Conservation (phyloP, 1,140 invertebrate genomes). For the Hyles euphorbiae region DNA sequence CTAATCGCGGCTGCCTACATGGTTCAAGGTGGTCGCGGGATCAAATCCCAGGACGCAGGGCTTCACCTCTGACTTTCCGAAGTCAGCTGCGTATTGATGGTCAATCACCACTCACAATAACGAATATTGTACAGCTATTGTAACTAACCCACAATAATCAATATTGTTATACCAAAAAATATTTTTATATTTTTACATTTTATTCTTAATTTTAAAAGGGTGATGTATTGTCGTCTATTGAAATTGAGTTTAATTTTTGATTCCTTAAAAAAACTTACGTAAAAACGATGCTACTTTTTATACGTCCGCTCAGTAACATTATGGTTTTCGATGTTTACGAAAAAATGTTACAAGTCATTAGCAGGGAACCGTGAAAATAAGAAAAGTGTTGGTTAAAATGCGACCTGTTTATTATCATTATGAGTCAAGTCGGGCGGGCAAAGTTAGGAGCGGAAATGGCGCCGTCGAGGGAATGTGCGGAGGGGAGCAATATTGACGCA, state of each 20-base stretch:
- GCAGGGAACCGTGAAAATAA: slow-evolving; percentile 29
- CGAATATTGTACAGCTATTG: slow-evolving; percentile 1
- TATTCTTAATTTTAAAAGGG: no score
- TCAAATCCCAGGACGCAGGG: no score
- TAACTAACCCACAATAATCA: neutral
- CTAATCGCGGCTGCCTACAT: no score
- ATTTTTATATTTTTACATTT: neutral
- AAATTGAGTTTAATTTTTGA: no score
- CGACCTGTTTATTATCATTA: slow-evolving; percentile 64
- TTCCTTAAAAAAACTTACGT: no score
- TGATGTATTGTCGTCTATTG: no score
- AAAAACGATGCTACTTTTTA: no score
- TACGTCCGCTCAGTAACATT: neutral
- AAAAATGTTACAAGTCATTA: slow-evolving; percentile 27
- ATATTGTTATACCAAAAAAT: neutral
- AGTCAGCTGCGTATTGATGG: no score
- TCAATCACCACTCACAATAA: neutral
- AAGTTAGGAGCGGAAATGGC: slow-evolving; percentile 67
- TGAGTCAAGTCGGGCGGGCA: slow-evolving; percentile 49
- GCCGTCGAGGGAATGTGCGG: slow-evolving; percentile 11
- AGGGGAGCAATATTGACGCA: slow-evolving; percentile 37
- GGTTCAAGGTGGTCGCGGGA: no score
- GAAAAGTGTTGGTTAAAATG: slow-evolving; percentile 47
- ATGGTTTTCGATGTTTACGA: neutral
- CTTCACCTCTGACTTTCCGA: no score